Percentiles rank a stretch among this genome's conserved stretches.
Conservation (phyloP, 2,797 vertebrate genomes). For the Yasuhikotakia modesta region DNA sequence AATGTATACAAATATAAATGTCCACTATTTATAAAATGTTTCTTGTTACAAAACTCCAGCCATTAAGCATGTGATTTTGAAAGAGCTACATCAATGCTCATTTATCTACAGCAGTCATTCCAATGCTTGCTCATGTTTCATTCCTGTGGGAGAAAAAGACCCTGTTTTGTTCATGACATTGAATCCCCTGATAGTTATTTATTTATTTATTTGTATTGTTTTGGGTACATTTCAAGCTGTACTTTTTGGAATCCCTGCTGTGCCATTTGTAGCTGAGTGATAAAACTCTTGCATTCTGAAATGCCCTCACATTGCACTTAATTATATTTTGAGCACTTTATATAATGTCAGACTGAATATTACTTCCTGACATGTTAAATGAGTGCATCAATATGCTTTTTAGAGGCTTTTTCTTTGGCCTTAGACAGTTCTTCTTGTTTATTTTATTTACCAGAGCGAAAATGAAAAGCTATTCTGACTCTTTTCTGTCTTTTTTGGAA, state of each 20-base stretch:
- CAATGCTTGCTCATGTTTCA: not conserved
- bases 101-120: slow-evolving; percentile 21
- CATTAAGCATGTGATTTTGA: not conserved
- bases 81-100: slow-evolving; percentile 3
- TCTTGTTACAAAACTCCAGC: not conserved
- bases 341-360: slow-evolving; percentile 4
- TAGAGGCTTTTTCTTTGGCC: not conserved
- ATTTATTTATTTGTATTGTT: not conserved
- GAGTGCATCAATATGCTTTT: slow-evolving; percentile 3
- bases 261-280: not conserved
- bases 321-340: slow-evolving; percentile 31
- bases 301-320: not conserved
- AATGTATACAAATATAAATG: slow-evolving; percentile 23
- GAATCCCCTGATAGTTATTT: slow-evolving; percentile 2
- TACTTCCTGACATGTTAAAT: slow-evolving; percentile 18
- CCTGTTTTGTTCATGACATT: not conserved
- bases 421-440: not conserved
- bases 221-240: not conserved
- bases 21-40: slow-evolving; percentile 13
- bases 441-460: not conserved
- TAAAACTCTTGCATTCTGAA: slow-evolving; percentile 1
- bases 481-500: slow-evolving; percentile 15
- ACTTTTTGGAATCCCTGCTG: not conserved
- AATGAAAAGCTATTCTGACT: slow-evolving; percentile 28
- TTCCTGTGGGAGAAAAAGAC: not conserved